phyloP scores from a whole-genome alignment of 2,888 invertebrate species.

The Limenitis camilla region DNA sequence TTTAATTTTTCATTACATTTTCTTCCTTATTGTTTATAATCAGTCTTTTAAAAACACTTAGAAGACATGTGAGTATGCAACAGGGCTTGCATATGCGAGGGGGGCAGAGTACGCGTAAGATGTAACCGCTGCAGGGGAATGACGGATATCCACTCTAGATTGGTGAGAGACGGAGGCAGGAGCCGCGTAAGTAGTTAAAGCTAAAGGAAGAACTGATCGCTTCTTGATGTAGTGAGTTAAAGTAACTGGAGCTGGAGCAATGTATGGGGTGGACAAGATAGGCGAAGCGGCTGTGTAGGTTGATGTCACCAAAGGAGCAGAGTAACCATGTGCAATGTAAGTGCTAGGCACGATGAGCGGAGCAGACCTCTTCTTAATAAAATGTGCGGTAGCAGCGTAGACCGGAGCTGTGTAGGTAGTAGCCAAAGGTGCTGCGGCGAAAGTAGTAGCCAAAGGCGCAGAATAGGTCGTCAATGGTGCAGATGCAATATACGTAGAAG shows the following conservation, averaged over 20 bases:
- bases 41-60: background rate
- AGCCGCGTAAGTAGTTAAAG: constrained; percentile 33
- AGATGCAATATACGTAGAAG: constrained; percentile 30
- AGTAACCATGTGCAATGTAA: constrained; percentile 29
- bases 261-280: constrained; percentile 39
- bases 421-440: constrained; percentile 4
- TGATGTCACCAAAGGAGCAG: constrained; percentile 35
- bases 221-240: constrained; percentile 50
- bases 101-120: constrained; percentile 34
- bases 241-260: constrained; percentile 36
- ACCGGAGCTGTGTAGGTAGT: constrained; percentile 24
- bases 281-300: constrained; percentile 34
- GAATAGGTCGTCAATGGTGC: constrained; percentile 13
- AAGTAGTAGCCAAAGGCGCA: constrained; percentile 24
- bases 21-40: too few species aligned
- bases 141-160: constrained; percentile 40
- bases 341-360: constrained; percentile 24
- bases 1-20: background rate
- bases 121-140: constrained; percentile 33
- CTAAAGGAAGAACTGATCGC: constrained; percentile 37
- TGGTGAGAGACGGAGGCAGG: constrained; percentile 41
- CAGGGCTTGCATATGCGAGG: constrained; percentile 28
- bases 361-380: constrained; percentile 50
- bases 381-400: constrained; percentile 39
- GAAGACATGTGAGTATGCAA: constrained; percentile 9